Conservation (phyloP, 1,140 invertebrate species). For the Tetramorium parvispinum region DNA sequence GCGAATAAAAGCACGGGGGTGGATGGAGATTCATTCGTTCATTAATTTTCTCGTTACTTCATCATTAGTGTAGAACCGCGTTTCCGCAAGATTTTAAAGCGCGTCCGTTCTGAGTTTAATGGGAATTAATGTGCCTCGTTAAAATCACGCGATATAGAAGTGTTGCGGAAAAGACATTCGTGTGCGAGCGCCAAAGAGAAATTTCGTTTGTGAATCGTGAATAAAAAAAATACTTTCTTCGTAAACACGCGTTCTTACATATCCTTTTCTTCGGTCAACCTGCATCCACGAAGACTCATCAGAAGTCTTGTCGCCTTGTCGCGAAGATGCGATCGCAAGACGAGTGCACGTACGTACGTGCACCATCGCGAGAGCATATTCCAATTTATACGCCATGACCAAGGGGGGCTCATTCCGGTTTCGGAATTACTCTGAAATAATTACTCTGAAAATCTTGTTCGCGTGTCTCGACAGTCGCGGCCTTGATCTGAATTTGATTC, state of each 20-base stretch:
- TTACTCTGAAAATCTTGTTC: constrained; percentile 34
- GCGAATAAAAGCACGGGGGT: constrained; percentile 9
- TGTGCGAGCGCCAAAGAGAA: neutral
- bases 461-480: constrained; percentile 36
- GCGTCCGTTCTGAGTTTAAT: neutral
- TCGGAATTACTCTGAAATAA: constrained; percentile 50
- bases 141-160: neutral
- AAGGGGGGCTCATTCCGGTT: constrained; percentile 20
- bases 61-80: neutral
- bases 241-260: constrained; percentile 13
- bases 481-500: constrained; percentile 65
- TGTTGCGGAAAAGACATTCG: neutral
- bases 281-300: neutral
- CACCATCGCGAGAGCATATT: neutral
- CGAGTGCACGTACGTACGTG: neutral
- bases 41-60: constrained; percentile 8
- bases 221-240: neutral
- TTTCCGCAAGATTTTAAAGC: neutral
- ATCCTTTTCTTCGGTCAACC: constrained; percentile 9
- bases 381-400: constrained; percentile 42
- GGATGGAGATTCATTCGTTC: neutral
- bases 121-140: constrained; percentile 28
- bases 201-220: neutral
- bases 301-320: neutral
- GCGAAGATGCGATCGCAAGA: neutral